These are phyloP conservation scores for Bufotes viridis DNA, from an alignment of 2,797 vertebrate genomes.

Conservation along the genomic window DNA sequence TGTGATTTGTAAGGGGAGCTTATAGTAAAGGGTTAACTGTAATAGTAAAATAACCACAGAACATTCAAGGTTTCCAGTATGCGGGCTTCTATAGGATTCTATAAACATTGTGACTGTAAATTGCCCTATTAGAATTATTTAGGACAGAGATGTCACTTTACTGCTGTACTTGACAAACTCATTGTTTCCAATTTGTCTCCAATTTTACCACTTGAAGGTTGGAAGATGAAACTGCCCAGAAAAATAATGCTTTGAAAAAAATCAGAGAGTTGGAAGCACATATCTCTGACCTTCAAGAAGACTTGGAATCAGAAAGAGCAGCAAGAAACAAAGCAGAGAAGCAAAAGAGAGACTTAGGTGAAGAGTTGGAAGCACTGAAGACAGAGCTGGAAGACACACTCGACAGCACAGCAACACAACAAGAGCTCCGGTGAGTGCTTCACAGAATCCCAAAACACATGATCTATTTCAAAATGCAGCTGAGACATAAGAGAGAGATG, in stretches of 20 bases:
- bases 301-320: conserved; percentile 88
- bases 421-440: conserved; percentile 86
- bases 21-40: neutral
- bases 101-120: neutral
- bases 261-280: conserved; percentile 93
- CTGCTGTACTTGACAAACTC: neutral
- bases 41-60: neutral
- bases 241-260: conserved; percentile 95
- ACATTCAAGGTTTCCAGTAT: neutral
- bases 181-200: neutral
- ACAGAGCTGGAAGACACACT: conserved; percentile 95
- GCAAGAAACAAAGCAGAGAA: conserved; percentile 95
- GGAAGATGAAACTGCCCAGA: conserved; percentile 90
- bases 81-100: neutral
- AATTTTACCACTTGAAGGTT: conserved; percentile 74
- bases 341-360: conserved; percentile 90
- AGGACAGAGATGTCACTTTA: neutral
- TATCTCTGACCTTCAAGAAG: conserved; percentile 94
- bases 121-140: neutral
- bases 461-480: neutral
- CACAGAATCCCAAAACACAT: neutral
- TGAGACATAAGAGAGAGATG: neutral
- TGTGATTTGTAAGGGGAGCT: neutral
- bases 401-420: conserved; percentile 93
- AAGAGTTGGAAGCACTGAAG: conserved; percentile 94